Evolutionary conservation across 2,113 vertebrate species (phyloP).

Genomic region (Oxyura jamaicensis): DNA sequence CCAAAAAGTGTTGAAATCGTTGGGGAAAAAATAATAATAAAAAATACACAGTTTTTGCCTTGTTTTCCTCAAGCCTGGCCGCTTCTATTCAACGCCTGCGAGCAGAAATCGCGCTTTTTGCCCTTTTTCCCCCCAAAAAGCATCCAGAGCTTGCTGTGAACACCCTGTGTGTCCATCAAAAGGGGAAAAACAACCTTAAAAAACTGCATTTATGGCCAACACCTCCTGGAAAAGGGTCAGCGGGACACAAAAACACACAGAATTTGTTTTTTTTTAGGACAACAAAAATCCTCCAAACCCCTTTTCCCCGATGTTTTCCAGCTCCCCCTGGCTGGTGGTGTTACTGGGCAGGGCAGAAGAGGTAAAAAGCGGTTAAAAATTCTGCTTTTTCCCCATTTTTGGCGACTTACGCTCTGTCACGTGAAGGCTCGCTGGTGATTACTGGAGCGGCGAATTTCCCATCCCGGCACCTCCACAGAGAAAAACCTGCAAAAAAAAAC

Average conservation of each 20-base stretch:
- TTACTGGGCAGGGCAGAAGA: no score
- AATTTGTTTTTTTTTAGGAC: rapidly evolving
- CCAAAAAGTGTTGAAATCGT: no score
- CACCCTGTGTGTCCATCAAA: background rate
- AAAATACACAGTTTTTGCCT: no score
- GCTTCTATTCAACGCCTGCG: background rate
- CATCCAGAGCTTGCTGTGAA: no score
- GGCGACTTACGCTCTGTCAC: background rate
- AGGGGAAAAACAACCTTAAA: background rate
- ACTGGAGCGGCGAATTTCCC: no score
- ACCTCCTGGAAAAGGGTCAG: background rate
- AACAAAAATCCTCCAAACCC: background rate
- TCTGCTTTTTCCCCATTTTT: background rate
- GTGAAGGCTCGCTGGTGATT: rapidly evolving
- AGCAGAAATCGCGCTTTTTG: background rate
- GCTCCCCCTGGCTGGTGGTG: no score
- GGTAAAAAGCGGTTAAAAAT: no score
- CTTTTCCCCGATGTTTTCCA: background rate
- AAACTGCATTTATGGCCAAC: background rate
- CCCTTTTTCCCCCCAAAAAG: background rate
- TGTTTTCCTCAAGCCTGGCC: no score
- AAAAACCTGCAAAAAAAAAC: no score
- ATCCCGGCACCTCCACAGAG: rapidly evolving
- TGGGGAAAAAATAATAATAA: no score
- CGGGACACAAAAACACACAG: rapidly evolving